phyloP scores from a whole-genome alignment of 2,113 vertebrate genomes.

The Tragelaphus scriptus region DNA sequence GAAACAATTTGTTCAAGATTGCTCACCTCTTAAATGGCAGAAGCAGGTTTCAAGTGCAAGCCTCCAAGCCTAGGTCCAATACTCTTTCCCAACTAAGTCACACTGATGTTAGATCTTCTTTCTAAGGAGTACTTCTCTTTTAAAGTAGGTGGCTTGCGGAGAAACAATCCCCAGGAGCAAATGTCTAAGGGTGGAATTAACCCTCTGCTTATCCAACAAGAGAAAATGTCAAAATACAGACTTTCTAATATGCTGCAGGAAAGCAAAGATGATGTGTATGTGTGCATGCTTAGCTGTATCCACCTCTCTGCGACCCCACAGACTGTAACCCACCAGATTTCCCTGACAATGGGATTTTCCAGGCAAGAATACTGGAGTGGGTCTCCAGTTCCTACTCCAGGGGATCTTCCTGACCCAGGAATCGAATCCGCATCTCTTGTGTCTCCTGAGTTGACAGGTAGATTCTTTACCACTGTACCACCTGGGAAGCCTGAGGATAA shows the following conservation, averaged over 20 bases:
- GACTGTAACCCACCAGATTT: background rate
- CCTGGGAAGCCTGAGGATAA: background rate
- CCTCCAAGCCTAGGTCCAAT: rapidly evolving
- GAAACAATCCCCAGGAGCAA: background rate
- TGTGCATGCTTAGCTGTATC: background rate
- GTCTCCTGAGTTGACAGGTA: background rate
- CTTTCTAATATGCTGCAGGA: background rate
- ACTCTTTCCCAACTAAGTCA: background rate
- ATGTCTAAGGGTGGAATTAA: background rate
- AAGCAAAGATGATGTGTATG: background rate
- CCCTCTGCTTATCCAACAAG: background rate
- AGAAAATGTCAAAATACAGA: background rate
- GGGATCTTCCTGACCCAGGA: background rate
- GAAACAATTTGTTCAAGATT: background rate
- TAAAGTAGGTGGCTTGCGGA: background rate
- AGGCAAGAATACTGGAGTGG: background rate
- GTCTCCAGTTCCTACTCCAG: background rate
- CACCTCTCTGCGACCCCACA: background rate
- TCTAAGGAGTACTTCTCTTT: background rate
- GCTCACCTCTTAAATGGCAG: background rate
- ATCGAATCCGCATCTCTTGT: background rate
- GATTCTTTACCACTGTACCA: background rate
- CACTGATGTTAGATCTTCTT: rapidly evolving
- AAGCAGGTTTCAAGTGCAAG: background rate
- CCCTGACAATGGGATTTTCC: background rate